Evolutionary conservation across 2,113 vertebrate genomes (phyloP).

Genomic region (Pluvianellus socialis): DNA sequence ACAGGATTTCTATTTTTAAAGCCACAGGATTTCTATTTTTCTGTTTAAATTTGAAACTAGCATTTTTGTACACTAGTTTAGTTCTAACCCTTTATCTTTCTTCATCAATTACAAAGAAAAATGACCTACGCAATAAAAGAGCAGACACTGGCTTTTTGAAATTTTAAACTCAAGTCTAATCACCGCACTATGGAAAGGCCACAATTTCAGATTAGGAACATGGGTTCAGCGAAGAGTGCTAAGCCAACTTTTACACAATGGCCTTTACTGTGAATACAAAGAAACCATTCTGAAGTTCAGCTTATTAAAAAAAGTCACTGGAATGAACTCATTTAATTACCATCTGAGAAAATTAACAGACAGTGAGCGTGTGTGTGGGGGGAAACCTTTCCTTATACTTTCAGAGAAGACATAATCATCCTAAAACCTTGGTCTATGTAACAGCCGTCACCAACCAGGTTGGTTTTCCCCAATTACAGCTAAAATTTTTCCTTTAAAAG

Average conservation of each 20-base stretch:
- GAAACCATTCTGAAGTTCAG: constrained; percentile 13
- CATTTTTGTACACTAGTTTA: neutral
- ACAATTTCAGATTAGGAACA: neutral
- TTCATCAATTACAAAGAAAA: neutral
- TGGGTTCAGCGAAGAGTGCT: neutral
- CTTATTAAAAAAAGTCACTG: neutral
- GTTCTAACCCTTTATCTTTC: neutral
- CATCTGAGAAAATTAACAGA: neutral
- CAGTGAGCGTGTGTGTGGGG: neutral
- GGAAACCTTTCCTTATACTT: neutral
- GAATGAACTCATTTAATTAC: constrained; percentile 19
- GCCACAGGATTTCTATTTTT: neutral
- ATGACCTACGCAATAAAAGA: neutral
- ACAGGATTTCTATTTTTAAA: neutral
- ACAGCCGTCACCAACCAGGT: neutral
- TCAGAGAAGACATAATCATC: neutral
- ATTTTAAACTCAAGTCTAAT: neutral
- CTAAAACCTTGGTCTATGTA: neutral
- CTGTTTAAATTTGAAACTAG: neutral
- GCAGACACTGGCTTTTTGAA: neutral
- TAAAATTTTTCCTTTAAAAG: neutral
- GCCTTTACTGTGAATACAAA: neutral
- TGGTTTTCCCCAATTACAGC: neutral
- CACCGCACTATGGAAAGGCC: neutral
- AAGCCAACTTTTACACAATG: neutral